Percentiles rank a stretch among this genome's conserved stretches.
Conservation (phyloP, 2,113 vertebrate genomes). For the Cyphomyrus plagiostoma region DNA sequence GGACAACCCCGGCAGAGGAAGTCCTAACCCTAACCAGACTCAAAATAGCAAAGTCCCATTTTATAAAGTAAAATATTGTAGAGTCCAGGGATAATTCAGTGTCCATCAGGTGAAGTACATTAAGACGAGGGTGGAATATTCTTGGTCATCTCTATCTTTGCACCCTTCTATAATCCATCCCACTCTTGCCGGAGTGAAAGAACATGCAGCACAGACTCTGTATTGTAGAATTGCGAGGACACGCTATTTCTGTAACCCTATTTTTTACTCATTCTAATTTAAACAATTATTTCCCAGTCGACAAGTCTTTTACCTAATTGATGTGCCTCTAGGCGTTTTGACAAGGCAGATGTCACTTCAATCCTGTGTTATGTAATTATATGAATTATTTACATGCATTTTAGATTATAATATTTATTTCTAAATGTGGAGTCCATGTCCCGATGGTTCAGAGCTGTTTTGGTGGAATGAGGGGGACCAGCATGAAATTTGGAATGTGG, state of each 20-base stretch:
- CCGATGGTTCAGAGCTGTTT: neutral
- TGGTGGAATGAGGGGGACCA: neutral
- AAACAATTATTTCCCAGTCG: neutral
- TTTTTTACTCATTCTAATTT: neutral
- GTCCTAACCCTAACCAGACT: no score
- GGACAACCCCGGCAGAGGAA: no score
- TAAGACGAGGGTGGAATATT: neutral
- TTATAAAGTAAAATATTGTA: no score
- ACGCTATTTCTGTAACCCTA: neutral
- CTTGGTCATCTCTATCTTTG: neutral
- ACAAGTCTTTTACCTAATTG: neutral
- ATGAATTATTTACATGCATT: neutral
- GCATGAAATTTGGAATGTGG: neutral
- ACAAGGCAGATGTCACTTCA: neutral
- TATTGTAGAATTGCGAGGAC: neutral
- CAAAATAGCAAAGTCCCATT: no score
- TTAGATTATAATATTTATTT: neutral
- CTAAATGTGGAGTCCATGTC: neutral
- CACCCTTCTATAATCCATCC: neutral
- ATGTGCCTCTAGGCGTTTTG: neutral
- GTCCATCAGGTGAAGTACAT: no score
- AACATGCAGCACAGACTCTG: neutral
- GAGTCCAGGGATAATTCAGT: no score
- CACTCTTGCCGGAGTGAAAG: neutral
- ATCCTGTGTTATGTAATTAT: neutral